These are phyloP conservation scores for Silurus aristotelis DNA, from an alignment of 2,797 vertebrate genomes.

Conservation along the genomic window DNA sequence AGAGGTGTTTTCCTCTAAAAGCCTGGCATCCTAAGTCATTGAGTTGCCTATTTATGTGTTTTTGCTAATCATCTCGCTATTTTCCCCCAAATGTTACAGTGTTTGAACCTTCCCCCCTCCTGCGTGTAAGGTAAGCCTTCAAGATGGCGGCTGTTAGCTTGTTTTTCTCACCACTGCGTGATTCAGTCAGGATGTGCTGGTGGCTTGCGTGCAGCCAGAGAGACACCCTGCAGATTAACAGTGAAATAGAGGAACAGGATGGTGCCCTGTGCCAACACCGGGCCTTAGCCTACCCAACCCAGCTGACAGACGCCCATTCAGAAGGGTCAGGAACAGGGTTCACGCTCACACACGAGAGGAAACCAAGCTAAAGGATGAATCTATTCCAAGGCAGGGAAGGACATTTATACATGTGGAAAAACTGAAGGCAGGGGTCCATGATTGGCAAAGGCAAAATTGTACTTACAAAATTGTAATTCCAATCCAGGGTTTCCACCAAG, in stretches of 20 bases:
- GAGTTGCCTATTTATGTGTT: constrained; percentile 10
- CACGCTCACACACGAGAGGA: constrained; percentile 48
- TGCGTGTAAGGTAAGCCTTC: constrained; percentile 6
- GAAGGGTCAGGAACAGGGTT: constrained; percentile 46
- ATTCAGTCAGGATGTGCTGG: constrained; percentile 55
- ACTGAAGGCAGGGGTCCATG: constrained; percentile 15
- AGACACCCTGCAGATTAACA: constrained; percentile 56
- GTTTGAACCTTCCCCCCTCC: not conserved
- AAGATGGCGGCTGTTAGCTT: constrained; percentile 25
- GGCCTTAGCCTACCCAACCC: constrained; percentile 39
- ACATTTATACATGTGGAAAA: constrained; percentile 43
- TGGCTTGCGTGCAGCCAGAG: constrained; percentile 53
- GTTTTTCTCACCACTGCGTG: constrained; percentile 48
- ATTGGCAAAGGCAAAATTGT: not conserved
- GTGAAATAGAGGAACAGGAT: constrained; percentile 55
- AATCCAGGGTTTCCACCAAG: not conserved
- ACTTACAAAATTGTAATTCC: not conserved
- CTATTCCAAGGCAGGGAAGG: constrained; percentile 44
- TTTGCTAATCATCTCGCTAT: constrained; percentile 16
- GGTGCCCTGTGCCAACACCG: constrained; percentile 46
- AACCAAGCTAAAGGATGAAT: constrained; percentile 37
- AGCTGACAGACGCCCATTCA: constrained; percentile 41
- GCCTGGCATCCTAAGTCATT: not conserved
- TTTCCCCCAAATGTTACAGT: too few relatives aligned
- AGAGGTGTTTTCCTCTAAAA: constrained; percentile 26